Evolutionary conservation across 2,113 vertebrate species (phyloP).

Genomic region (Merops nubicus): DNA sequence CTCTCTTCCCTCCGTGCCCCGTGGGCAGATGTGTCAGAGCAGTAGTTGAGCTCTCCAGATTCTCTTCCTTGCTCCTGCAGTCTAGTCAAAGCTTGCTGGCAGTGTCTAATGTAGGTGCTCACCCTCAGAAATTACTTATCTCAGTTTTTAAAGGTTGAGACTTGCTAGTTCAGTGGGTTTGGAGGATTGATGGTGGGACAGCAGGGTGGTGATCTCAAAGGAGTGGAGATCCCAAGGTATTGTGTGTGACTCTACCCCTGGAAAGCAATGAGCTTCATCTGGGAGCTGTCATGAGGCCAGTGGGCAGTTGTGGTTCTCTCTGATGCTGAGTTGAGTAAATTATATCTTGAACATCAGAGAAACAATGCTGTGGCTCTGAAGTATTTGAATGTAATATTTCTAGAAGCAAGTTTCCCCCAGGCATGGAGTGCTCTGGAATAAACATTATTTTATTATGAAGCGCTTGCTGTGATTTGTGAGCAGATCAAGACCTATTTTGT

Average conservation of each 20-base stretch:
- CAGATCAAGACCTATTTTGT: background rate
- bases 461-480: background rate
- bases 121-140: background rate
- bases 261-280: background rate
- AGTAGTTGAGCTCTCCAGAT: background rate
- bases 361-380: background rate
- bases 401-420: background rate
- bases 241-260: accelerated
- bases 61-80: background rate
- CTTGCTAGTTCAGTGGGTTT: background rate
- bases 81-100: conserved; percentile 44
- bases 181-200: background rate
- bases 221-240: background rate
- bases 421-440: background rate
- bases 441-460: background rate
- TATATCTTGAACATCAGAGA: background rate
- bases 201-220: background rate
- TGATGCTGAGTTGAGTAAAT: background rate
- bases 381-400: background rate
- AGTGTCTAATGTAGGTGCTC: background rate
- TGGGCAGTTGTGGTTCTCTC: background rate
- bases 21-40: conserved; percentile 58
- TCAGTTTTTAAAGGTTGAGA: background rate
- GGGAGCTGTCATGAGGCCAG: background rate
- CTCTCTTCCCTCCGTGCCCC: background rate